Conservation (phyloP, 2,797 vertebrate genomes). For the Scyliorhinus canicula region DNA sequence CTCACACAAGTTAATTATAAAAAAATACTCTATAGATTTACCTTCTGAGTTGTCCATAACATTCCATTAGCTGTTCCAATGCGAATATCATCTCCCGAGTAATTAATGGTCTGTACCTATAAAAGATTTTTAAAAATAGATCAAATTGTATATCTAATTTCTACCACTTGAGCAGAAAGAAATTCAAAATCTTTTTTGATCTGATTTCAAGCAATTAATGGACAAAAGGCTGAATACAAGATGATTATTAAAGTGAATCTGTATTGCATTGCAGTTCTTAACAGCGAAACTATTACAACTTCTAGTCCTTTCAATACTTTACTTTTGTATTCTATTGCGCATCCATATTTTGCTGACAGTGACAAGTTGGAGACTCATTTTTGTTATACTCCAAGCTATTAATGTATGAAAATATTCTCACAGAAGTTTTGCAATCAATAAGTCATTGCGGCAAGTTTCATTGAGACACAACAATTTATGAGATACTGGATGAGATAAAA, state of each 20-base stretch:
- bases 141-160: not conserved
- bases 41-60: constrained; percentile 81
- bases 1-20: not conserved
- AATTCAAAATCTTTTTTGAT: not conserved
- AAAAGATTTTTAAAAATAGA: not conserved
- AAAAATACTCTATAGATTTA: constrained; percentile 44
- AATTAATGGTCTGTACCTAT: constrained; percentile 79
- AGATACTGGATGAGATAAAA: not conserved
- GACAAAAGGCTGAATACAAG: not conserved
- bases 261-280: not conserved
- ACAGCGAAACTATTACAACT: not conserved
- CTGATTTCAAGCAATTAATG: not conserved
- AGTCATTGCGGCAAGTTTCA: not conserved
- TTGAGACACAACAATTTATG: not conserved
- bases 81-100: constrained; percentile 76
- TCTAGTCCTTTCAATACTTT: not conserved
- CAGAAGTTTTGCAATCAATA: not conserved
- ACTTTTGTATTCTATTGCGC: not conserved
- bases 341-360: not conserved
- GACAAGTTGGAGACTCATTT: not conserved
- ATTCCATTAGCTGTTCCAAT: constrained; percentile 70
- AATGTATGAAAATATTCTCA: not conserved
- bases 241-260: constrained; percentile 40
- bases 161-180: not conserved
- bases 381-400: not conserved